Base-by-base conservation (phyloP, 2,888 invertebrate genomes). In the Aporophyla lueneburgensis region DNA sequence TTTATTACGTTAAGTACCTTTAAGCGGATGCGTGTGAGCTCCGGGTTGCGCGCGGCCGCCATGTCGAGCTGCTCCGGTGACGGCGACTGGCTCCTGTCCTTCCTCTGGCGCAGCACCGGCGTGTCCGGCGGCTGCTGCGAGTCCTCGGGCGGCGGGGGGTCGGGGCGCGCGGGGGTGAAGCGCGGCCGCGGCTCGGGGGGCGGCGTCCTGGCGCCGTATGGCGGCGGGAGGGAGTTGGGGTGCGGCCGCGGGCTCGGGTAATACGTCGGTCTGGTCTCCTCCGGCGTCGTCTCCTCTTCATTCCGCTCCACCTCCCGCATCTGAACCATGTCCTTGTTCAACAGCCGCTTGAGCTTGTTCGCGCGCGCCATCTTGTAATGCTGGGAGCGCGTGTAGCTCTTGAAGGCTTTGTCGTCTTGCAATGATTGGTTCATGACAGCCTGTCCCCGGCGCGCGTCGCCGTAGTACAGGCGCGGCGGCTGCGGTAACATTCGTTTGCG, bases 1-100 rank as follows among this genome's bases (percentile, higher is more conserved):
- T n/a, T 1, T 19, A 33, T n/a, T 33, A n/a, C n/a, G 21, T 33
- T 61, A 61, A 61, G 27, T 74, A 93, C 94, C 90, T 91, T 91
- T 0, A 84, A 5, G 33, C 94, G 86, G 74, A 92, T 76, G 6
- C 73, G 27, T 58, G 85, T 2, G 53, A 94, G 63, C 27, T 85
- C 78, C 0, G 86, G 89, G 2, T 94, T 94, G 19, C 80, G 87
- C 0, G 94, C 95, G 1, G 93, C 92, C 19, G 93, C 90, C 95
- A 94, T 93, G 88, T 95, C 95, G 27, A 95, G 85, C 80, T 90
- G 77, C 14, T 87, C 84, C 1, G 88, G 69, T 53, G 75, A 9
- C 84, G 91, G 59, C 80, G 74, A 70, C 67, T 19, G 14, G n/a
- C 6, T 33, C 10, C 10, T n/a, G 19, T 9, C 75, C 51, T 40